phyloP scores from a whole-genome alignment of 2,113 vertebrate species.

The Cyprinodon variegatus region DNA sequence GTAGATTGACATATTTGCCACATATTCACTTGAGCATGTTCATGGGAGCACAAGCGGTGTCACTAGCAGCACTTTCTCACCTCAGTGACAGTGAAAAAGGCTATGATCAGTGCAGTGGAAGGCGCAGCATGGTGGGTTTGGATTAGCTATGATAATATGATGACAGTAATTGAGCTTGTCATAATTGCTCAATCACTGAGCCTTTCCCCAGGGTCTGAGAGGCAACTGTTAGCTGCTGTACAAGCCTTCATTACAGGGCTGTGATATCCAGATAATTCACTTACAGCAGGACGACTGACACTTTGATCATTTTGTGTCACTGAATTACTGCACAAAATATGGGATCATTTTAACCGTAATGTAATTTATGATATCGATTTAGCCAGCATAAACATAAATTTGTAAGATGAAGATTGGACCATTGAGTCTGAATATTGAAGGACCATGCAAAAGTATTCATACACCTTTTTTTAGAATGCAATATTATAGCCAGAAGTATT shows the following conservation, averaged over 20 bases:
- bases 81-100: constrained; percentile 70
- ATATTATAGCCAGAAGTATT: too few relatives aligned
- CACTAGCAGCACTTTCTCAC: constrained; percentile 72
- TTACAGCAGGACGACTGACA: constrained; percentile 56
- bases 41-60: constrained; percentile 56
- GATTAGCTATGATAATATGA: constrained; percentile 82
- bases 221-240: constrained; percentile 62
- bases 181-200: constrained; percentile 80
- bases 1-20: constrained; percentile 73
- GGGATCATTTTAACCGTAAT: constrained; percentile 27
- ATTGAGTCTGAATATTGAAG: background rate
- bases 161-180: constrained; percentile 84
- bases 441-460: background rate
- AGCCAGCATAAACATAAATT: constrained; percentile 9
- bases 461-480: too few relatives aligned
- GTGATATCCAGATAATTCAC: constrained; percentile 72
- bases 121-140: constrained; percentile 65
- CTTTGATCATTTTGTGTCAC: constrained; percentile 43
- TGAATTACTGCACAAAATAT: constrained; percentile 34
- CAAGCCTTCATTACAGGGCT: constrained; percentile 73
- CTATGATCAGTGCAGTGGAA: constrained; percentile 65
- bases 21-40: constrained; percentile 72
- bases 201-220: constrained; percentile 71
- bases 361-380: constrained; percentile 20
- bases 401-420: background rate